Evolutionary conservation across 2,113 vertebrate genomes (phyloP).

Genomic region (Riparia riparia): DNA sequence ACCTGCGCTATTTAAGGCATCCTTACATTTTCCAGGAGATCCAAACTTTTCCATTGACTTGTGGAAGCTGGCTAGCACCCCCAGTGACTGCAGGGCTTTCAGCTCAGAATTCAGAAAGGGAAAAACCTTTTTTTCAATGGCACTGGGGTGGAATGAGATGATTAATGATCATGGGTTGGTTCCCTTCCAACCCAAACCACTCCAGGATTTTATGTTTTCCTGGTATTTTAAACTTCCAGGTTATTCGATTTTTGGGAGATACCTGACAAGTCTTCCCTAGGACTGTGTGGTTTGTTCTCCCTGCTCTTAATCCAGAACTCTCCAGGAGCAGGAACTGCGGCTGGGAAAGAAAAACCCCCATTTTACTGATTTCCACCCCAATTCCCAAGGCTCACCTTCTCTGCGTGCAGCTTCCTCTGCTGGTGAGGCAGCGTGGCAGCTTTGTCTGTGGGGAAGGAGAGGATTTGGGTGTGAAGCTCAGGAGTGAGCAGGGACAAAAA

Average conservation of each 20-base stretch:
- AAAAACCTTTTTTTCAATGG: background rate
- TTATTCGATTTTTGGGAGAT: background rate
- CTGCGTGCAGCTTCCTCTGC: slow-evolving; percentile 94
- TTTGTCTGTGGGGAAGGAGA: slow-evolving; percentile 82
- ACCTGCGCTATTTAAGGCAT: background rate
- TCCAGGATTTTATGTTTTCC: background rate
- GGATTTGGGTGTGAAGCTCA: background rate
- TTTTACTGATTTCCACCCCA: background rate
- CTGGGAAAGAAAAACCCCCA: background rate
- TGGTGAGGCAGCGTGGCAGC: slow-evolving; percentile 93
- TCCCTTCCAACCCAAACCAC: background rate
- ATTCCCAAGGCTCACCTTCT: slow-evolving; percentile 84
- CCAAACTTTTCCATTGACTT: background rate
- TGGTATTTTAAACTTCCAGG: background rate
- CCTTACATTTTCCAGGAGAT: background rate
- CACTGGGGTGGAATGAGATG: background rate
- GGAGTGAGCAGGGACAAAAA: background rate
- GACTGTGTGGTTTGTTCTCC: background rate
- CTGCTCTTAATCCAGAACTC: background rate
- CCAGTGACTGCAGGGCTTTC: background rate
- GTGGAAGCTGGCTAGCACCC: background rate
- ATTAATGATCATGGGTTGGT: too few relatives aligned
- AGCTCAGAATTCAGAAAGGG: background rate
- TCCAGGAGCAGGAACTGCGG: background rate
- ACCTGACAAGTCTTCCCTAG: background rate